Evolutionary conservation across 2,888 invertebrate species (phyloP), one percentile per base, ranked within the genome.

Genomic region (Torymus texanus): DNA sequence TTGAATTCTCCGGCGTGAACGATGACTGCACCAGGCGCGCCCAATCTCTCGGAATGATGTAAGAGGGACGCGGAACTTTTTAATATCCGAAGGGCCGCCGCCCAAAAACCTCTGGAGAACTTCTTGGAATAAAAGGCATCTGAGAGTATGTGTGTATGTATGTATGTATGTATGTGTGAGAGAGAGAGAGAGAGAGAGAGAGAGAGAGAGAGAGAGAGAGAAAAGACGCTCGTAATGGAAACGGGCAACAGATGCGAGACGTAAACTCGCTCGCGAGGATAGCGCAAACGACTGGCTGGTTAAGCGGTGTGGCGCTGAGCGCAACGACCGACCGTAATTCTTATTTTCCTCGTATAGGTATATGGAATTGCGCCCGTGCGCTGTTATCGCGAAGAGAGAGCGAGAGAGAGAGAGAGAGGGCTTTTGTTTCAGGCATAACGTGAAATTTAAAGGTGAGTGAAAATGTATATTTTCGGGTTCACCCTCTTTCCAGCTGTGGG

Each of bases 241-340:
- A 81, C 82, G 83, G 85, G 85, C 85, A 87, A 87, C 87, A 87
- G 87, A 87, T 87, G 86, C 82, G 84, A 83, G 61, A 55, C 71
- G 56, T 85, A 86, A 86, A 86, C 84, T 84, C 83, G 41, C 41
- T 41, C 41, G 41, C 41, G 41, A 83, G 83, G 84, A 85, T 83
- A 84, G 85, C 84, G 84, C 84, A 82, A 86, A 85, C 85, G 86
- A 85, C 85, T 83, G 82, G 80, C 12, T 82, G 80, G 80, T 76
- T 80, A 80, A 80, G 68, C 75, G 79, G 24, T 16, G 67, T 16
- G 67, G 74, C 62, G 50, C 41, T 41, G 41, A 8, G 41, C 41
- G 74, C 82, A 84, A 85, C 83, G 82, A 82, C 81, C 65, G 56
- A 14, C 75, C 82, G 82, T 84, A 84, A 84, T 84, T 84, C 83